Conservation (phyloP, 2,797 vertebrate species). For the Spinus pinus region DNA sequence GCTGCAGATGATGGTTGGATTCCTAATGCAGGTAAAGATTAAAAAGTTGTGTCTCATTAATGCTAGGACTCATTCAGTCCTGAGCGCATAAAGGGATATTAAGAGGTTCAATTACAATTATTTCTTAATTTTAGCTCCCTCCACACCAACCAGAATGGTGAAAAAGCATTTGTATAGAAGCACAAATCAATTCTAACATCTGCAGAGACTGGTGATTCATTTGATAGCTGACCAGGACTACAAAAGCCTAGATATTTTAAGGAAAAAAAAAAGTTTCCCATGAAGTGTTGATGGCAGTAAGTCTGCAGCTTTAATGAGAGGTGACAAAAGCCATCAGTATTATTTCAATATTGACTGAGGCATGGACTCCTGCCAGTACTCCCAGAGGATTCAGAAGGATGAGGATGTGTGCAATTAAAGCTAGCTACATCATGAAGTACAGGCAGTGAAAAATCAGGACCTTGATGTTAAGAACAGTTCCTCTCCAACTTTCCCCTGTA, state of each 20-base stretch:
- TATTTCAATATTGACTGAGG: neutral
- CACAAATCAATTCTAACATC: neutral
- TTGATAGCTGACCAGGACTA: neutral
- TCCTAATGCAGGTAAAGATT: neutral
- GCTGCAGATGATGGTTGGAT: neutral
- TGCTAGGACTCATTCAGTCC: neutral
- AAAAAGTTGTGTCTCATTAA: neutral
- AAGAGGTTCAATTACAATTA: neutral
- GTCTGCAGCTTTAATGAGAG: neutral
- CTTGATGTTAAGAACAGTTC: neutral
- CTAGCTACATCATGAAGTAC: neutral
- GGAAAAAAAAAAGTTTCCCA: neutral
- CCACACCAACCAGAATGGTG: neutral
- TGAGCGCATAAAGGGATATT: neutral
- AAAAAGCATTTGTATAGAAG: neutral
- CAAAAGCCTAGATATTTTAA: neutral
- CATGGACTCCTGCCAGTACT: neutral
- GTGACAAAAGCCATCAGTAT: neutral
- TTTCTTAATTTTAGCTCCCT: neutral
- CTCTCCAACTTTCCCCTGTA: neutral
- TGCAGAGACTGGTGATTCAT: neutral
- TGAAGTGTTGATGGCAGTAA: neutral
- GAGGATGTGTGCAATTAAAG: neutral
- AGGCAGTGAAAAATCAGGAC: neutral
- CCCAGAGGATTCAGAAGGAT: neutral